Percentiles rank a stretch among this genome's conserved stretches.
Evolutionary conservation across 1,140 invertebrate species (phyloP).

Genomic region (Sycobia sp.): DNA sequence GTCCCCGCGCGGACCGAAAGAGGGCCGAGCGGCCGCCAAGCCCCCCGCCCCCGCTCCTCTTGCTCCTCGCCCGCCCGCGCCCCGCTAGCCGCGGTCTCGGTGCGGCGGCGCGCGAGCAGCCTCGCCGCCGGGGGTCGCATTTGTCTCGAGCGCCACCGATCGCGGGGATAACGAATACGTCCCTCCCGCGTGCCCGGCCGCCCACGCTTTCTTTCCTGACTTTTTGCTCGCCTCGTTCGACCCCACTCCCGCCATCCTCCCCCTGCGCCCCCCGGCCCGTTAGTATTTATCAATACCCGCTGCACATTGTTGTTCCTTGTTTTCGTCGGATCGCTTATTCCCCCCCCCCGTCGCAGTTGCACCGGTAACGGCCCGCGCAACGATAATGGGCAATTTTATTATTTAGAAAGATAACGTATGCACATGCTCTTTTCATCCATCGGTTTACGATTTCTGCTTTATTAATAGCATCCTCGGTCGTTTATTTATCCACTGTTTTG

Average conservation of each 20-base stretch:
- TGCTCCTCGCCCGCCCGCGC: conserved; percentile 36
- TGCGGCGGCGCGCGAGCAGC: conserved; percentile 38
- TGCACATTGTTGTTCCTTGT: conserved; percentile 1
- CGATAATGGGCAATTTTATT: too few relatives aligned
- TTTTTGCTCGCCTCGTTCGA: neutral
- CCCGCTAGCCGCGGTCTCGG: conserved; percentile 27
- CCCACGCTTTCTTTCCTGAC: conserved; percentile 7
- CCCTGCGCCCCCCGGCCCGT: neutral
- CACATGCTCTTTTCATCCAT: too few relatives aligned
- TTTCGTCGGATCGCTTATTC: neutral
- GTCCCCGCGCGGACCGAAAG: conserved; percentile 43
- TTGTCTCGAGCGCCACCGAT: conserved; percentile 55
- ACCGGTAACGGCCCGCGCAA: too few relatives aligned
- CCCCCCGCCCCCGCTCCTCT: too few relatives aligned
- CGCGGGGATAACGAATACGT: conserved; percentile 52
- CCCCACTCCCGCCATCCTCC: neutral
- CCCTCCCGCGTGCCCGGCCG: neutral
- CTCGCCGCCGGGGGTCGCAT: conserved; percentile 48
- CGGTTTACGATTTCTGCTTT: too few relatives aligned
- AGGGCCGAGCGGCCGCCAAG: neutral
- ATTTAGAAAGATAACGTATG: too few relatives aligned
- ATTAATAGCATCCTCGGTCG: too few relatives aligned
- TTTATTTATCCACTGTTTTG: too few relatives aligned
- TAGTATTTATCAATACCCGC: conserved; percentile 25
- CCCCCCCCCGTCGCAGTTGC: too few relatives aligned